Base-by-base conservation (phyloP, 2,797 vertebrate genomes). In the Bucorvus abyssinicus region DNA sequence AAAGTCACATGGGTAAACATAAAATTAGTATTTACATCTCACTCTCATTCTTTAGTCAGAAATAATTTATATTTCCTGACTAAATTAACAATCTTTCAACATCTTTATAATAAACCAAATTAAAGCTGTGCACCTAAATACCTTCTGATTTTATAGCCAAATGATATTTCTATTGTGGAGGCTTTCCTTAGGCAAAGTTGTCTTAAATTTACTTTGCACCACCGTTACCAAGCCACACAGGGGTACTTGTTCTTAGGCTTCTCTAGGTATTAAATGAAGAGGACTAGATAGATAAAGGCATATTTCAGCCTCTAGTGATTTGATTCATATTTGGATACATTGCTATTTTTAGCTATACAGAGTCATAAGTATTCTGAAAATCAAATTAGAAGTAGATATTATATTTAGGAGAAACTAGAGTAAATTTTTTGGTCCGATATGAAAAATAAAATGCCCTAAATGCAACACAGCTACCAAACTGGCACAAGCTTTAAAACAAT, bases 401-500 rank as follows among this genome's bases (percentile, higher is more conserved):
- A 89, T 24, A 10, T 38, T 84, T 87, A 70, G 9, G 36, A 85
- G 23, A 87, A 82, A 82, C 12, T 53, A 56, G 27, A 88, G 57
- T 12, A 84, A 88, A 78, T 8, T 44, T 91, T 71, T 19, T 44
- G 12, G 16, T 47, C 20, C 32, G 32, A 27, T 65, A 55, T 60
- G 21, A 90, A 14, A 92, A 79, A 88, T 36, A 73, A 68, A 94
- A 81, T 55, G 69, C 22, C 17, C 20, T 32, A 55, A 94, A 87
- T 69, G 68, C 20, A 94, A 69, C 10, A 77, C 4, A 86, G 42
- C 16, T 68, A 47, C 30, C 55, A 85, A 68, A 88, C 60, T 38
- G 73, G 67, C 75, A 75, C 50, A 80, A 87, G 21, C 75, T 86
- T 95, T 87, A 83, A 96, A 95, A 44, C 40, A 59, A 36, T 5